Conservation (phyloP, 2,113 vertebrate genomes). For the Numida meleagris region DNA sequence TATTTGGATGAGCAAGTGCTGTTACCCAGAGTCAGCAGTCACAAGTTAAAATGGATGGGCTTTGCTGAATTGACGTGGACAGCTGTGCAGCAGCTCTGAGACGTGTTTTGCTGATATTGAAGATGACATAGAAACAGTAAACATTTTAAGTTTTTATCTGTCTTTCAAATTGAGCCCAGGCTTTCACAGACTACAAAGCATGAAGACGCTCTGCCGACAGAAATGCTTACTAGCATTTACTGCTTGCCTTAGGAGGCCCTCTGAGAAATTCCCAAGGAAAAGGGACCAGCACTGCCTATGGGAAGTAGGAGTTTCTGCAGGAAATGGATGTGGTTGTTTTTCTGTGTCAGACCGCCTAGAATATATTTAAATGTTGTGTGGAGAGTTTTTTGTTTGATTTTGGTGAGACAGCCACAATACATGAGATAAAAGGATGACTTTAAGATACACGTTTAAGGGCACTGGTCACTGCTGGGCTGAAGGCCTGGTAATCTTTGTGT, state of each 20-base stretch:
- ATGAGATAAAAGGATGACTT: not conserved
- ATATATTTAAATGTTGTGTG: not conserved
- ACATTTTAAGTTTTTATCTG: not conserved
- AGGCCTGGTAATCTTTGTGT: not conserved
- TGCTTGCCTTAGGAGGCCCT: conserved; percentile 5
- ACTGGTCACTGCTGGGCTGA: not conserved
- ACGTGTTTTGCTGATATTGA: not conserved
- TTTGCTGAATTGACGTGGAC: not conserved
- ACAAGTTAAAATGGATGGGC: not conserved
- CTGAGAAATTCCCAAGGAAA: not conserved
- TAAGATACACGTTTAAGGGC: not conserved
- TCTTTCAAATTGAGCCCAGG: not conserved
- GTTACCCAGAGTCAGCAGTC: not conserved
- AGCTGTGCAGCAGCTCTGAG: not conserved
- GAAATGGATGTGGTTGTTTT: not conserved
- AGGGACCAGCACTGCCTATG: not conserved
- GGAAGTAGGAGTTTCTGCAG: not conserved
- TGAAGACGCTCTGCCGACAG: not conserved
- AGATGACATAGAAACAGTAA: not conserved
- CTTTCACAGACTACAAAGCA: not conserved
- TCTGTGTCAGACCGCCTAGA: not conserved
- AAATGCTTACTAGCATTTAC: not conserved
- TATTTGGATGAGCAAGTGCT: not conserved
- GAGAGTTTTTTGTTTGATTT: not conserved
- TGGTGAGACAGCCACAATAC: not conserved